Evolutionary conservation across 2,113 vertebrate species (phyloP), one percentile per base, ranked within the genome.

Genomic region (Girardinichthys multiradiatus): DNA sequence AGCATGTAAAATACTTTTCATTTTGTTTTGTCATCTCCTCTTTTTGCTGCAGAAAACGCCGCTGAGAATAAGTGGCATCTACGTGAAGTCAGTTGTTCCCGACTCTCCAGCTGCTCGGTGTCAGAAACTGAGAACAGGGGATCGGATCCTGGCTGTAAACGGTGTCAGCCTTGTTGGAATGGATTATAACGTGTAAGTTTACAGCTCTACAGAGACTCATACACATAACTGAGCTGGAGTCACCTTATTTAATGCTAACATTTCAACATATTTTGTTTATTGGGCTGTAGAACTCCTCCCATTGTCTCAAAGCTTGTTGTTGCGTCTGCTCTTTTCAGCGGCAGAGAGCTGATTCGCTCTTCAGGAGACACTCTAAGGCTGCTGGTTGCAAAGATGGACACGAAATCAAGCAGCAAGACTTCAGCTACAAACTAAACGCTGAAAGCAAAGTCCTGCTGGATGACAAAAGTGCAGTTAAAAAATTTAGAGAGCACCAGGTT

Each of bases 141-240:
- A 95, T 27, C 93, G 94, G 2, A 92, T 95, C 71, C 91, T 95
- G 84, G 95, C 94, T 0, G 93, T 95, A 1, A 95, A 95, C 39
- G 95, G 94, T 61, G 33, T 91, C 80, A 95, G 91, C 63, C 87
- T 95, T 75, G 93, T 95, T 0, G 94, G 94, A 2, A 87, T 94
- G 91, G 94, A 95, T 7, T 95, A 95, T 15, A 87, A 73, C 74
- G 71, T 27, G 95, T 95, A 24, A 92, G 90, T 83, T 15, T 21
- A 42, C 28, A 11, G 2, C 19, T 14, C 2, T 1, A 0, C 15
- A 30, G 11, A 10, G 21, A 57, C 3, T n/a, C 37, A 39, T 39
- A 51, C 5, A 21, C 45, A 15, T 48, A 19, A 5, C 19, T 35
- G 37, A 24, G 45, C 45, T 51, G 8, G 4, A 48, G 2, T 48